Percentiles rank a stretch among this genome's conserved stretches.
Conservation (phyloP, 2,888 invertebrate species). For the Trachelus tabidus region DNA sequence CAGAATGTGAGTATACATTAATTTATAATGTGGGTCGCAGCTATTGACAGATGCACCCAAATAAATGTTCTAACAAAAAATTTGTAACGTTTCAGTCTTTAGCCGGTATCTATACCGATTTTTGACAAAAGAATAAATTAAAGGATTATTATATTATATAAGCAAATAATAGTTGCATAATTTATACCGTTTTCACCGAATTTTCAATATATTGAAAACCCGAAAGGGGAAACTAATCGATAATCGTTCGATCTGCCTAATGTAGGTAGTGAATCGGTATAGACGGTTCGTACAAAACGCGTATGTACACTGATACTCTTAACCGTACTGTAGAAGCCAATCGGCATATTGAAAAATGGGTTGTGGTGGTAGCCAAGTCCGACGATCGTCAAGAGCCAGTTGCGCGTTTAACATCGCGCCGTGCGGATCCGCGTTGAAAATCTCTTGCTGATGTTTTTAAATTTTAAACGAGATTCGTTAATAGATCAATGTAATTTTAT, state of each 20-base stretch:
- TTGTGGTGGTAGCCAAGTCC: slow-evolving; percentile 35
- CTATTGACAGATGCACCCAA: too few species aligned
- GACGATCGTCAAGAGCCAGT: slow-evolving; percentile 44
- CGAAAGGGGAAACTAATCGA: not conserved
- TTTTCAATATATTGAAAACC: not conserved
- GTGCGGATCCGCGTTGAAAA: slow-evolving; percentile 32
- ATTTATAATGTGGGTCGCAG: too few species aligned
- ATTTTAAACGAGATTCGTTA: not conserved
- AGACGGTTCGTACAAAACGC: not conserved
- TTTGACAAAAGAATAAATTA: not conserved
- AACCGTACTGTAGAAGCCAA: slow-evolving; percentile 5
- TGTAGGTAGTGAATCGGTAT: not conserved
- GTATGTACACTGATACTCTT: not conserved
- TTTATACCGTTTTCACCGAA: not conserved
- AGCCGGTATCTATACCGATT: too few species aligned
- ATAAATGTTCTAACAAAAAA: too few species aligned
- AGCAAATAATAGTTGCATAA: not conserved
- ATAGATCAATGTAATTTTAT: not conserved
- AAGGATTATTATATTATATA: not conserved
- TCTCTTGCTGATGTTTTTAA: not conserved
- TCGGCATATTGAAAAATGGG: slow-evolving; percentile 40
- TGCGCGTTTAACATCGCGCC: slow-evolving; percentile 48
- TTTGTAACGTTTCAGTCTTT: too few species aligned
- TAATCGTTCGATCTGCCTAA: not conserved
- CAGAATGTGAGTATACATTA: too few species aligned